Evolutionary conservation across 2,113 vertebrate species (phyloP), one percentile per base, ranked within the genome.

Genomic region (Nettapus auritus): DNA sequence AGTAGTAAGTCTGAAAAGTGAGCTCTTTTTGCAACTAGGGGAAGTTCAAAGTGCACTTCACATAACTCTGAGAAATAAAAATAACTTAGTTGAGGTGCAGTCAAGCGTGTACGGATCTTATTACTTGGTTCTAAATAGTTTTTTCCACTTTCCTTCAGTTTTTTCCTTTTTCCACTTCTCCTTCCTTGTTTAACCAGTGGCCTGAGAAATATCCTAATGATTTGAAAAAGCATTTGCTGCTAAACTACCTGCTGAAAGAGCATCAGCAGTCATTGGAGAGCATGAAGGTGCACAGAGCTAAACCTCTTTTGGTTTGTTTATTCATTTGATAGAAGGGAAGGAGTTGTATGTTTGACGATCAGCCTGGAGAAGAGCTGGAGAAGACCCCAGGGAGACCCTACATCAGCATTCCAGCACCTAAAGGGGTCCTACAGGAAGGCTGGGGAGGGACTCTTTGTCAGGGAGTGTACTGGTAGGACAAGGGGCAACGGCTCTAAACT

Each of bases 241-340:
- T 55, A n/a, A 1, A 67, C 9, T 29, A 23, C 38, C 48, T 50
- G 34, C 63, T 57, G 42, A 52, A 64, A 57, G 15, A 64, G 13
- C 56, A 42, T 5, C 38, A 40, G 19, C 60, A 26, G 22, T 31
- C 46, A 34, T 1, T 9, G 25, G 33, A 68, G 40, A 69, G 34
- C 40, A 29, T 14, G 11, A 23, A 1, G 2, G 34, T 29, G 25
- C 22, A 52, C 7, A 33, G 5, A 38, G 20, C 3, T 0, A 15
- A 26, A 33, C 42, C 40, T 16, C 31, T 64, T 55, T n/a, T 25
- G 23, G 13, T 82, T 66, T 34, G 13, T 29, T 79, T 26, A 33
- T 20, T 46, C 23, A 22, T 28, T 33, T 78, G 38, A 33, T 48
- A 14, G 52, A 66, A 53, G 46, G 42, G 74, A 71, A 57, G 31